A percentile compares a stretch with the other conserved stretches of the same genome.
Evolutionary conservation across 2,797 vertebrate genomes (phyloP).

Genomic region (Pseudochirops corinnae): DNA sequence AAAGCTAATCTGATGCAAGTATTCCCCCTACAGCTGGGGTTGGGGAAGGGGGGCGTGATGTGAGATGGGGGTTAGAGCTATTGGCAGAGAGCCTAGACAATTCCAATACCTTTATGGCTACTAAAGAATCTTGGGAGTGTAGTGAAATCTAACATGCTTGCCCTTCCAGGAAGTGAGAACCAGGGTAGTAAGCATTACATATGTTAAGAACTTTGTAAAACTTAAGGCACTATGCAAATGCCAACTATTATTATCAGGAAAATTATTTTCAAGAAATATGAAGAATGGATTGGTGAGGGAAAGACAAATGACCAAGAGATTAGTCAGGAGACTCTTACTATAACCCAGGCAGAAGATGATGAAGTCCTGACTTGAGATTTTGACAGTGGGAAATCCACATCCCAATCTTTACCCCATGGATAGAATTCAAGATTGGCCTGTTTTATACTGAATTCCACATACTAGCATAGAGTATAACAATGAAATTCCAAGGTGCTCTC

Average conservation of each 20-base stretch:
- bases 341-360: not conserved
- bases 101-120: not conserved
- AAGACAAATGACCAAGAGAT: not conserved
- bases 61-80: not conserved
- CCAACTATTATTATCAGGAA: not conserved
- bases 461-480: not conserved
- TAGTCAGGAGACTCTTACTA: not conserved
- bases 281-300: not conserved
- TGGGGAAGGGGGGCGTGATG: too few relatives aligned
- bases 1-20: not conserved
- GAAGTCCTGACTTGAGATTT: not conserved
- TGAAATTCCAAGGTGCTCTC: not conserved
- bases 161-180: not conserved
- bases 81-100: not conserved
- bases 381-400: not conserved
- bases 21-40: too few relatives aligned
- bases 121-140: not conserved
- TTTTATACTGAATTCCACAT: not conserved
- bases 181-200: not conserved
- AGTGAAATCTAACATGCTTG: not conserved
- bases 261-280: not conserved
- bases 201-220: not conserved
- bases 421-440: not conserved
- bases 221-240: not conserved
- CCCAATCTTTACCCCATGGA: not conserved